Evolutionary conservation across 2,797 vertebrate species (phyloP), one percentile per base, ranked within the genome.

Genomic region (Malacoraja senta): DNA sequence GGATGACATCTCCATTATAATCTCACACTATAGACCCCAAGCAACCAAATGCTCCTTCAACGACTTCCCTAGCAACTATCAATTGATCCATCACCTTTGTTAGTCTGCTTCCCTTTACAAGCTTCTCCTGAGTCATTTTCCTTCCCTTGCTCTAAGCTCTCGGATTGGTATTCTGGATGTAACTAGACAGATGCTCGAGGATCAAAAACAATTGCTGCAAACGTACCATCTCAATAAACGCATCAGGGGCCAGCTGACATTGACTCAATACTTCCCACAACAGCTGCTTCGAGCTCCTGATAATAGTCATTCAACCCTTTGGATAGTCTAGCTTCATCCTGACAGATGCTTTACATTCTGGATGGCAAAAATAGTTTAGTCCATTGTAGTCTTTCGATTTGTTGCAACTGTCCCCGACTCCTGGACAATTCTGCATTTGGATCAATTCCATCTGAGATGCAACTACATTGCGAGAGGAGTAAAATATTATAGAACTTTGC

Each of bases 301-400:
- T 91, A 91, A 91, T 44, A 72, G 35, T 91, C 32, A 91, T 74
- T 74, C 68, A 91, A 24, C 68, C 71, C 32, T 38, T 44, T 38
- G 44, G 90, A 53, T 74, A 53, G 21, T 91, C 90, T 44, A 53
- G 71, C 21, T 91, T 74, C 74, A 91, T 74, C 90, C 38, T 44
- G 90, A 91, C 90, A 91, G 90, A 91, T 74, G 88, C 32, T 91
- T 35, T 9, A 91, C 32, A 38, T 74, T 91, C 71, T 91, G 90
- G 90, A 91, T 72, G 90, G 74, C 90, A 91, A 91, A 91, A 44
- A 74, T 53, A 91, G 44, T 91, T 91, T 38, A 9, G 68, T 88
- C 90, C 38, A 21, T 38, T 71, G 88, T 17, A 72, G 65, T 72
- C 21, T 72, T 35, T 26, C 8, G 68, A 91, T 74, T 44, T 91